Base-by-base conservation (phyloP, 2,113 vertebrate species). In the Macaca nemestrina region DNA sequence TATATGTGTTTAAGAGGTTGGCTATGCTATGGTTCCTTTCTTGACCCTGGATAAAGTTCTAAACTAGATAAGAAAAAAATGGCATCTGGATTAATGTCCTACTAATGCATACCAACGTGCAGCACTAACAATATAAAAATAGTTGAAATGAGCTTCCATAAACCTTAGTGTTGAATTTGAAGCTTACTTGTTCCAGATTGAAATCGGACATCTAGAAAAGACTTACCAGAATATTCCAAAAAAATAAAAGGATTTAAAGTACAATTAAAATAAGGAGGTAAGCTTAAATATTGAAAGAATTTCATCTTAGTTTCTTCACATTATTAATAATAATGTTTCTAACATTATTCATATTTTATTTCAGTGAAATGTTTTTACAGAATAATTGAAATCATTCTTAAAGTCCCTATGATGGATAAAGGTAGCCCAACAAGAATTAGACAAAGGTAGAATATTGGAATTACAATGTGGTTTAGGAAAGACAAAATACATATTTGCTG, bases 351-450 rank as follows among this genome's bases (percentile, higher is more conserved):
- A 30, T n/a, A 88, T 88, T 94, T 89, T 57, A 93, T 64, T 80
- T 93, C 32, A 90, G 17, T 87, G 27, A 82, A 95, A 88, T 61
- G 25, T 7, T 93, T 87, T 87, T 61, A 70, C 7, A 81, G 3
- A 88, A 70, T 90, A 97, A 92, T 76, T 64, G 57, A 95, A 95
- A 81, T 55, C 27, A 93, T 90, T 83, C 40, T 79, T 93, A 59
- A 0, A 38, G 23, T 88, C 48, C 23, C 57, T 94, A 73, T 85
- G 86, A 64, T 72, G 50, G 6, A 80, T 55, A 43, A 35, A 96
- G 13, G 6, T 7, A 94, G 43, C 50, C 72, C 93, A 94, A 50
- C 8, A 86, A 94, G 43, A 94, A 88, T 70, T 64, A 64, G 27
- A 14, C 35, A 90, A 20, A 89, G 25, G n/a, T 25, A 38, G 25